A percentile compares a stretch with the other conserved stretches of the same genome.
phyloP scores from a whole-genome alignment of 2,113 vertebrate genomes.

The Sisor rabdophorus region DNA sequence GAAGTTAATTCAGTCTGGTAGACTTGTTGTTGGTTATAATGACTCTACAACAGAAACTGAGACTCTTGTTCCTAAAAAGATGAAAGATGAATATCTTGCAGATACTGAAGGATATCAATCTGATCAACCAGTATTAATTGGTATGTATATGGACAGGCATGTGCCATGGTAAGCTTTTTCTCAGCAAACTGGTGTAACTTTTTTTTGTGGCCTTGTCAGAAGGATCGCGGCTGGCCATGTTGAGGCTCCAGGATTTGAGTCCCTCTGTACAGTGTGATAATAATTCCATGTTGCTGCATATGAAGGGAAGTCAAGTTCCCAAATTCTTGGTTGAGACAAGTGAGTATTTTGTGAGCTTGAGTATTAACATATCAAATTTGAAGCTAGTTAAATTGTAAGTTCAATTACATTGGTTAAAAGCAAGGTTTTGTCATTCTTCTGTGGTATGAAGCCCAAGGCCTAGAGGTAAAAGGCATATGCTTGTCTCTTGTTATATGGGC shows the following conservation, averaged over 20 bases:
- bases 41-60: neutral
- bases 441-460: too few species aligned
- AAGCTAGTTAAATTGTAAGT: too few species aligned
- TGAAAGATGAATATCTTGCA: neutral
- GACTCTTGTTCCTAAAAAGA: too few species aligned
- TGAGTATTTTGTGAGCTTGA: conserved; percentile 4
- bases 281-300: conserved; percentile 33
- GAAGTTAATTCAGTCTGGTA: neutral
- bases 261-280: conserved; percentile 39
- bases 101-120: neutral
- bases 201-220: neutral
- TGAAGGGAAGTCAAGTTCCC: conserved; percentile 19
- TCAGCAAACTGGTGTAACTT: neutral
- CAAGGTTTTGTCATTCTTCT: too few species aligned
- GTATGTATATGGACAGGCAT: neutral
- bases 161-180: neutral
- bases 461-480: too few species aligned
- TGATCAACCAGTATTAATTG: neutral
- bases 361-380: too few species aligned
- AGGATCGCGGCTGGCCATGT: neutral
- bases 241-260: neutral
- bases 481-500: too few species aligned
- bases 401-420: too few species aligned
- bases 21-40: conserved; percentile 4
- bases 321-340: conserved; percentile 50